Base-by-base conservation (phyloP, 2,888 invertebrate genomes). In the Ennomos erosarius region DNA sequence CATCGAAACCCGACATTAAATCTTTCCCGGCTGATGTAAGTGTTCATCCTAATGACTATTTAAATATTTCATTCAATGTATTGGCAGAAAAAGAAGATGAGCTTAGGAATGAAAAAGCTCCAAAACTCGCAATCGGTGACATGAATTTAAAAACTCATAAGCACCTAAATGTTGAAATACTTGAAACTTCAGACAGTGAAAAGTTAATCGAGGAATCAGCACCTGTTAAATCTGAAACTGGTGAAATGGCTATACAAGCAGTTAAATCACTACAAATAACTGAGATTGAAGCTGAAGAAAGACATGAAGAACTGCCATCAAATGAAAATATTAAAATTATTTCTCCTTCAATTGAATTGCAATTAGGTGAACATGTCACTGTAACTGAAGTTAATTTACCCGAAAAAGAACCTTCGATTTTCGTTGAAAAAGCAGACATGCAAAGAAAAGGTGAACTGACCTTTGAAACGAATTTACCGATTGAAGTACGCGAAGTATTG, bases 281-380 rank as follows among this genome's bases (percentile, higher is more conserved):
- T 36, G 93, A 94, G 85, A 79, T 92, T 35, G 84, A 88, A 59
- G 75, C 82, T 44, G 90, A 90, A 69, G 94, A 94, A 73, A 75
- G 63, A 38, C 70, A 76, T 34, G 74, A 78, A 63, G 76, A 82
- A 38, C 68, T 84, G 9, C 57, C 58, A 16, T 8, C 60, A 10
- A n/a, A 38, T 9, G 64, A 69, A 11, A 73, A 68, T 55, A 8
- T 61, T 4, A 77, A 75, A 65, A 64, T 65, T 44, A 53, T 60
- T 9, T 69, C 64, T 36, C 68, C 81, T 11, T 62, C 54, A 9
- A 39, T 81, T n/a, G 79, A 76, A 51, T 55, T 86, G 52, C 76
- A 85, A 71, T 50, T 76, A 36, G 84, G 73, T 68, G 78, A 83
- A 75, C 90, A 94, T 73, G 67, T 95, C 39, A 88, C 93, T 57